Conservation (phyloP, 2,113 vertebrate species). For the Oncorhynchus tshawytscha region DNA sequence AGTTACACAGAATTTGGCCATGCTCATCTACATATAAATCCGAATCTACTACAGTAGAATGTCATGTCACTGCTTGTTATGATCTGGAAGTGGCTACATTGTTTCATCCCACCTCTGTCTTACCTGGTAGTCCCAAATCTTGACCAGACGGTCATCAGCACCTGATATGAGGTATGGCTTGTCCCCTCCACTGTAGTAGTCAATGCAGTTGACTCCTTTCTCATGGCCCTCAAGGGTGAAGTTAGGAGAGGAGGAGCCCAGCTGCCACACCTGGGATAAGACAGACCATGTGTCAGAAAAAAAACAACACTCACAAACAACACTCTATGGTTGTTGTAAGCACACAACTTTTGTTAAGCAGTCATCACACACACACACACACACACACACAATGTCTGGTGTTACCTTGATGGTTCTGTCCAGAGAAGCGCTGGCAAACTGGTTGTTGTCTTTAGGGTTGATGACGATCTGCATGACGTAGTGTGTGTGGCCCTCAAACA, state of each 20-base stretch:
- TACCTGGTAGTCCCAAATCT: slow-evolving; percentile 99
- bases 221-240: slow-evolving; percentile 98
- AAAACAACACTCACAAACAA: no score
- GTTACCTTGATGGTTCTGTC: slow-evolving; percentile 92
- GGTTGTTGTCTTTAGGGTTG: slow-evolving; percentile 98
- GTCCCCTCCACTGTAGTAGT: slow-evolving; percentile 98
- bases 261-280: slow-evolving; percentile 89
- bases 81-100: no score
- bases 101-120: background rate
- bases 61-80: no score
- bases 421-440: slow-evolving; percentile 96
- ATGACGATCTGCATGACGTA: slow-evolving; percentile 99
- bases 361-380: background rate
- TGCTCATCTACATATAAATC: slow-evolving; percentile 24
- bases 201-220: slow-evolving; percentile 98
- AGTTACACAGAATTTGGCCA: slow-evolving; percentile 75
- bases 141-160: slow-evolving; percentile 95
- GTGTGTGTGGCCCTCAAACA: slow-evolving; percentile 98
- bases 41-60: no score
- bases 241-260: slow-evolving; percentile 96
- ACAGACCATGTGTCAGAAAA: no score
- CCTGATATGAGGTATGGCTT: slow-evolving; percentile 98
- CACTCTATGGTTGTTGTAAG: background rate
- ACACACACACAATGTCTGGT: no score
- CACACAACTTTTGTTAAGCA: background rate